Evolutionary conservation across 2,113 vertebrate genomes (phyloP), one percentile per base, ranked within the genome.

Genomic region (Gobio gobio): DNA sequence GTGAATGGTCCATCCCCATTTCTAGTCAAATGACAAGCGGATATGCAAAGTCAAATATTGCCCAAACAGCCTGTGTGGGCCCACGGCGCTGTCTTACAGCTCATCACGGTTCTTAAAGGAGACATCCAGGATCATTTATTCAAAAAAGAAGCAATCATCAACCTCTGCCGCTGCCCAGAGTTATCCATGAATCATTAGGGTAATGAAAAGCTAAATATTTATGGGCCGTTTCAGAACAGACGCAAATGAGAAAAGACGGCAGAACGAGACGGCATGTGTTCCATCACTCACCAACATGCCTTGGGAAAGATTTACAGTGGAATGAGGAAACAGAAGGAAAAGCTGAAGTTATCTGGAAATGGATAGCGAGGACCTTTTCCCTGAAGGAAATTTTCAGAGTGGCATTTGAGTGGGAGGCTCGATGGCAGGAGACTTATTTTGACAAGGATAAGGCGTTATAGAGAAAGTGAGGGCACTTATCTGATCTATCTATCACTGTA

Each of bases 151-250:
- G 47, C 8, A 6, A 3, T 5, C 78, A 63, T 20, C 12, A 75
- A 51, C 73, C 24, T n/a, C 64, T 78, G 18, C 18, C 3, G 10
- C 63, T 51, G 47, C 45, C 47, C 43, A 68, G 16, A 68, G 43
- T 68, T 33, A 68, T 26, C 5, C 61, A 81, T 81, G 20, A 51
- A 81, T 81, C 61, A 33, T 49, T n/a, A 33, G 5, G 24, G 61
- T 16, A 51, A 68, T 51, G 61, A 68, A 81, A 51, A 51, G 59
- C 61, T 8, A 68, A 81, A 68, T 68, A 33, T 81, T 81, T 80
- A 80, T 64, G 59, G 43, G n/a, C n/a, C 61, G 6, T 81, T 81
- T 66, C 78, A 68, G 43, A 64, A 33, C 54, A 29, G 45, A 66
- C 13, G 2, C 8, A 24, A 63, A 59, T 64, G 29, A 81, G 26